These are phyloP conservation scores for Notamacropus eugenii DNA, from an alignment of 2,797 vertebrate species.

Conservation along the genomic window DNA sequence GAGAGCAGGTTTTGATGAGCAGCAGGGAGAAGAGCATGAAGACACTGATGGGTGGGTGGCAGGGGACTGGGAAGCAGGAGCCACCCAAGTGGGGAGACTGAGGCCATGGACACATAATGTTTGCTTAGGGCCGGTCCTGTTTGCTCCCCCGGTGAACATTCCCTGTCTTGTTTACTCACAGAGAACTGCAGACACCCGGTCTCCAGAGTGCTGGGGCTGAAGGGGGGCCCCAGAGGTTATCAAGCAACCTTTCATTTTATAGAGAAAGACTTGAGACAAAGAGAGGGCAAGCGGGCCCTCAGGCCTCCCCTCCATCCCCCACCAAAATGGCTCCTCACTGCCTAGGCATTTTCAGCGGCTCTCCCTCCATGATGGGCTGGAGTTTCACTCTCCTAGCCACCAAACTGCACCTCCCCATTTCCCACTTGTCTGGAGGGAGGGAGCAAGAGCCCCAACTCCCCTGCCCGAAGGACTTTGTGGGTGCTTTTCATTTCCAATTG, in stretches of 20 bases:
- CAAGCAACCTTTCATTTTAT: no score
- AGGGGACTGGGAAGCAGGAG: background rate
- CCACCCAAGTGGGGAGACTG: background rate
- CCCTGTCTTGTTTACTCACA: no score
- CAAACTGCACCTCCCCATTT: background rate
- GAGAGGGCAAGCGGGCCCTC: background rate
- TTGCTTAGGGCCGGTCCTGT: fast-evolving
- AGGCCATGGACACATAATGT: background rate
- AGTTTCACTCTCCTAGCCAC: background rate
- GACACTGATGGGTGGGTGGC: background rate
- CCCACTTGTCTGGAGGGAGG: background rate
- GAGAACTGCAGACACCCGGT: fast-evolving
- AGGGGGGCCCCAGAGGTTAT: background rate
- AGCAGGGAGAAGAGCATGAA: background rate
- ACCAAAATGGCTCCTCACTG: background rate
- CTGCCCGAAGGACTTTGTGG: no score
- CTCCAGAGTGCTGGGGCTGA: background rate
- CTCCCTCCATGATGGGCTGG: background rate
- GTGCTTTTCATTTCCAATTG: conserved; percentile 50
- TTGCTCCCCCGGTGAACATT: background rate
- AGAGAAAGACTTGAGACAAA: no score
- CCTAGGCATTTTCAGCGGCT: background rate
- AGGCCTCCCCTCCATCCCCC: background rate
- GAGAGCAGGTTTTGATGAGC: background rate
- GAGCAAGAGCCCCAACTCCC: background rate